phyloP scores from a whole-genome alignment of 2,888 invertebrate species.

The Diadegma fenestrale region DNA sequence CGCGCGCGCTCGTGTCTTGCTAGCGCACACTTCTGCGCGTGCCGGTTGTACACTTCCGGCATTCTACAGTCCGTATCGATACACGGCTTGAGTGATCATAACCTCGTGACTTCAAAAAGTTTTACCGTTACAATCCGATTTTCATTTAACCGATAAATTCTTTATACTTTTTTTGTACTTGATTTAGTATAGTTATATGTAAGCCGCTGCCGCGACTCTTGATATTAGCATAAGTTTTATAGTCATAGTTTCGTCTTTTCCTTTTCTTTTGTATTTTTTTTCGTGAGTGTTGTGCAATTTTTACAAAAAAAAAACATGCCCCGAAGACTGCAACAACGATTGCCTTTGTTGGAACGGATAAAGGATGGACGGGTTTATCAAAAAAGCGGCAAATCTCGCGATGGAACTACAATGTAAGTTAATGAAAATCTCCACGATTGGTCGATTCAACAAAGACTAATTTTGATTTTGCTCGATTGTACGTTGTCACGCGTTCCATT shows the following conservation, averaged over 20 bases:
- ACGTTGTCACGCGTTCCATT: not conserved
- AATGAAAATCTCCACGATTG: not conserved
- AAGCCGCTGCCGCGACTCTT: too few species aligned
- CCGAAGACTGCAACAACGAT: not conserved
- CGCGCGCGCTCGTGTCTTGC: not conserved
- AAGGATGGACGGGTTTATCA: not conserved
- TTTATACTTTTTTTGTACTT: not conserved
- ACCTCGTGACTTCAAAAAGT: constrained; percentile 1
- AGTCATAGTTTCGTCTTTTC: not conserved
- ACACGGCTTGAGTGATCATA: not conserved
- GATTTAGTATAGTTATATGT: not conserved
- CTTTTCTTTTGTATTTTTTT: not conserved
- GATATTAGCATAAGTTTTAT: not conserved
- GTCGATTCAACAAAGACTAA: not conserved
- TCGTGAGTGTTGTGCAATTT: not conserved
- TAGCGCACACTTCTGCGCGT: not conserved
- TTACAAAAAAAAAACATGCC: not conserved
- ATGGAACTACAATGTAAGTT: not conserved
- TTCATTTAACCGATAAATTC: not conserved
- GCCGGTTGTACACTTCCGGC: not conserved
- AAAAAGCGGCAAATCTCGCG: not conserved
- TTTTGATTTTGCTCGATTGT: not conserved
- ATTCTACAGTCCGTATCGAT: not conserved
- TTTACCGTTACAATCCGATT: not conserved
- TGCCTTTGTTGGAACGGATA: not conserved